These are phyloP conservation scores for Channa maculata DNA, from an alignment of 2,113 vertebrate genomes.

Conservation along the genomic window DNA sequence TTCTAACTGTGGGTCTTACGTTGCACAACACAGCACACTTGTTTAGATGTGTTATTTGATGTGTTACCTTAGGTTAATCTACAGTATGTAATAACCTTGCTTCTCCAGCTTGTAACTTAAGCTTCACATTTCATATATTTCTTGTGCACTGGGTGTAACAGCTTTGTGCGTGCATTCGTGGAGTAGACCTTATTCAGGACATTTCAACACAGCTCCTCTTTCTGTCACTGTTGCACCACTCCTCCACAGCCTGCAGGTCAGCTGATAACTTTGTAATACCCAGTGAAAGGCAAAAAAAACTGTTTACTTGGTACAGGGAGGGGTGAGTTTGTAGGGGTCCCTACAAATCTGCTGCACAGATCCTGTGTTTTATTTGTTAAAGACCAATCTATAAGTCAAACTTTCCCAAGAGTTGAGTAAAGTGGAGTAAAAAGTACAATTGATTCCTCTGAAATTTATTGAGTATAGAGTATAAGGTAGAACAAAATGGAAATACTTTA, in stretches of 20 bases:
- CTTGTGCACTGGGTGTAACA: too few relatives aligned
- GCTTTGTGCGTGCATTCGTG: not conserved
- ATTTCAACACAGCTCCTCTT: slow-evolving; percentile 33
- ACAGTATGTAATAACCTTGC: not conserved
- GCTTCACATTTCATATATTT: slow-evolving; percentile 10
- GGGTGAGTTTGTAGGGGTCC: not conserved
- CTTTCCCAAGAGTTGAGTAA: too few relatives aligned
- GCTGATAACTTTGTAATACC: slow-evolving; percentile 41
- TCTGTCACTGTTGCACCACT: slow-evolving; percentile 12
- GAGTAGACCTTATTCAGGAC: slow-evolving; percentile 10
- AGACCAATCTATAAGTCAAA: too few relatives aligned
- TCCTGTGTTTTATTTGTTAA: too few relatives aligned
- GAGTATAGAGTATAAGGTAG: too few relatives aligned
- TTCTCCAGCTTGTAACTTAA: not conserved
- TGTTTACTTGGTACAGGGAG: not conserved
- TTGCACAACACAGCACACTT: slow-evolving; percentile 7
- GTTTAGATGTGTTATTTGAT: slow-evolving; percentile 38
- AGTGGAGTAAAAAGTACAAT: too few relatives aligned
- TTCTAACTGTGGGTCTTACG: not conserved
- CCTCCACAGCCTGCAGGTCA: slow-evolving; percentile 7
- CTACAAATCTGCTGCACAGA: too few relatives aligned
- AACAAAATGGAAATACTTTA: too few relatives aligned
- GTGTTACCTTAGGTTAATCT: slow-evolving; percentile 27
- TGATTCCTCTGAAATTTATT: too few relatives aligned
- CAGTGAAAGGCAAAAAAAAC: slow-evolving; percentile 22